A percentile compares a stretch with the other conserved stretches of the same genome.
Conservation (phyloP, 2,113 vertebrate genomes). For the Peromyscus maniculatus region DNA sequence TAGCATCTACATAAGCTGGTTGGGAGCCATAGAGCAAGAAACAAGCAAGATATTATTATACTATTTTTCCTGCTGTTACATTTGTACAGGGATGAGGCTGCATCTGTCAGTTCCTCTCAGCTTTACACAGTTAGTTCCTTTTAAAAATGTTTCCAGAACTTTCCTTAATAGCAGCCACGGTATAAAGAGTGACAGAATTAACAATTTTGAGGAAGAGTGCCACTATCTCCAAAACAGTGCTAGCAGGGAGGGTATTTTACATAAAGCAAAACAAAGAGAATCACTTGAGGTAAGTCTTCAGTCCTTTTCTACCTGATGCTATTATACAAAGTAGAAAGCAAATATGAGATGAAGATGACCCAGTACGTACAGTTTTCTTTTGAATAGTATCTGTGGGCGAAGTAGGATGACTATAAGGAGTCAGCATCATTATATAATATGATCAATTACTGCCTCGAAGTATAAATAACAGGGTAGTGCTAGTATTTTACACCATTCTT, state of each 20-base stretch:
- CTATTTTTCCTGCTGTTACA: conserved; percentile 13
- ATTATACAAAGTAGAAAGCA: background rate
- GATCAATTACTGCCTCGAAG: conserved; percentile 12
- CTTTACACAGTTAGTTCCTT: conserved; percentile 28
- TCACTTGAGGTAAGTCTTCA: background rate
- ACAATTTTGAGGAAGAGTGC: conserved; percentile 40
- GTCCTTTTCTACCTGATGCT: background rate
- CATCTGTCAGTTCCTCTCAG: conserved; percentile 49
- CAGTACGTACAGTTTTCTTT: conserved; percentile 9
- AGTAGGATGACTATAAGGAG: background rate
- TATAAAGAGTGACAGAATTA: conserved; percentile 61
- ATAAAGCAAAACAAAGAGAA: conserved; percentile 45
- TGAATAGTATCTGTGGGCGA: conserved; percentile 19
- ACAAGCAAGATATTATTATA: conserved; percentile 16
- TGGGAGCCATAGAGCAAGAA: background rate
- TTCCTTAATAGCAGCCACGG: conserved; percentile 45
- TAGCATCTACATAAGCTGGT: background rate
- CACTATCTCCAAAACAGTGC: conserved; percentile 35
- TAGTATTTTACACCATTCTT: conserved; percentile 1
- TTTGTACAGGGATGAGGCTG: conserved; percentile 43
- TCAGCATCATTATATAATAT: conserved; percentile 58
- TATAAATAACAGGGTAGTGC: conserved; percentile 32
- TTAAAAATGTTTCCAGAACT: conserved; percentile 67
- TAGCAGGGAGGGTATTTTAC: conserved; percentile 26
- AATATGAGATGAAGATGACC: background rate